Conservation (phyloP, 2,888 invertebrate genomes). For the Cephus rjabovi region DNA sequence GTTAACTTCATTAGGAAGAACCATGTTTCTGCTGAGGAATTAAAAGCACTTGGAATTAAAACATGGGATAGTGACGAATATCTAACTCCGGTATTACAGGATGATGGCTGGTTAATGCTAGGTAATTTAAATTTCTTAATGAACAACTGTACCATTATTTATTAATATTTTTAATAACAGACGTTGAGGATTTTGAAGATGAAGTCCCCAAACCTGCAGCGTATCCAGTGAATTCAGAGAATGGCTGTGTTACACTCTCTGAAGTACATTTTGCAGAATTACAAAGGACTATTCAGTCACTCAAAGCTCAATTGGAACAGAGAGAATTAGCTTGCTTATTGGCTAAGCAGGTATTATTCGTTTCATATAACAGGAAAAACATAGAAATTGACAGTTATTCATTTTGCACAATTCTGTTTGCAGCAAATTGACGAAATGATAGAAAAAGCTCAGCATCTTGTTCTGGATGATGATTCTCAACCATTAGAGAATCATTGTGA, state of each 20-base stretch:
- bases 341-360: slow-evolving; percentile 54
- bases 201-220: slow-evolving; percentile 63
- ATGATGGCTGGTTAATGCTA: slow-evolving; percentile 87
- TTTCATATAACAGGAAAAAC: not conserved
- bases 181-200: slow-evolving; percentile 51
- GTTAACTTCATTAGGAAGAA: slow-evolving; percentile 82
- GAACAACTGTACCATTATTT: slow-evolving; percentile 4
- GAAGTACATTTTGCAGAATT: slow-evolving; percentile 73
- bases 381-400: not conserved
- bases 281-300: slow-evolving; percentile 71
- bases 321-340: slow-evolving; percentile 54
- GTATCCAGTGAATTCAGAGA: slow-evolving; percentile 73
- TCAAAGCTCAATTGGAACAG: slow-evolving; percentile 72
- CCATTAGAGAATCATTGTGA: slow-evolving; percentile 47
- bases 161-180: slow-evolving; percentile 31
- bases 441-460: slow-evolving; percentile 55
- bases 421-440: slow-evolving; percentile 63
- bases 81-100: slow-evolving; percentile 77
- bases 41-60: slow-evolving; percentile 69
- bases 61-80: slow-evolving; percentile 84
- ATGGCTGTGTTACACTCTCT: slow-evolving; percentile 72
- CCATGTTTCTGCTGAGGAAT: slow-evolving; percentile 71
- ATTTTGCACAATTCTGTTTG: slow-evolving; percentile 16
- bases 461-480: slow-evolving; percentile 50
- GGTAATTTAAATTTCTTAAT: slow-evolving; percentile 68